A percentile compares a stretch with the other conserved stretches of the same genome.
Conservation (phyloP, 53 echinoderm and acorn worm species). For the Paracentrotus lividus region DNA sequence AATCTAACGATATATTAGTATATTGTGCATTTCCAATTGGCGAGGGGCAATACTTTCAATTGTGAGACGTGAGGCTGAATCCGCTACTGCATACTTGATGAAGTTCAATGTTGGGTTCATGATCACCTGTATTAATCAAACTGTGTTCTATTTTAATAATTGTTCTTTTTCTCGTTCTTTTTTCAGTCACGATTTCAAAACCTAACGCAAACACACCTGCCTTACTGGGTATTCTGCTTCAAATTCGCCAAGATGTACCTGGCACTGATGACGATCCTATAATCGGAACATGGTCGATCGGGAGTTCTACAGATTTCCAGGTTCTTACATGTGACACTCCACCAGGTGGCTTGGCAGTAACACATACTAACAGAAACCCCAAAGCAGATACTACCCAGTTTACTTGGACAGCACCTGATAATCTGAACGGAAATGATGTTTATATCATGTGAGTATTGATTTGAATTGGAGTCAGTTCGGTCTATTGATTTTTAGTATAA, state of each 20-base stretch:
- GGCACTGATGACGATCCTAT: not conserved
- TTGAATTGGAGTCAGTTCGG: too few relatives aligned
- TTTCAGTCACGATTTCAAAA: constrained; percentile 7
- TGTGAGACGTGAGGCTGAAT: too few relatives aligned
- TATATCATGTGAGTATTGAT: constrained; percentile 41
- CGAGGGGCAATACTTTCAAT: too few relatives aligned
- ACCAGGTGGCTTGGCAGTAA: not conserved
- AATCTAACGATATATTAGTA: too few relatives aligned
- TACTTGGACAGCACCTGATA: constrained; percentile 45
- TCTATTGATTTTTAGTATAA: too few relatives aligned
- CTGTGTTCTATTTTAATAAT: not conserved
- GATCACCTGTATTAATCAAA: too few relatives aligned
- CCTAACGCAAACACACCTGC: not conserved
- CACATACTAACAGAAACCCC: not conserved
- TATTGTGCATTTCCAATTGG: too few relatives aligned
- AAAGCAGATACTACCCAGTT: not conserved
- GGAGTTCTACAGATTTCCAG: not conserved
- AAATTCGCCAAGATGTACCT: not conserved
- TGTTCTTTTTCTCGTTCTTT: not conserved
- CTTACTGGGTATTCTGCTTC: constrained; percentile 16
- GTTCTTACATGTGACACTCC: not conserved
- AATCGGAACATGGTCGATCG: constrained; percentile 2
- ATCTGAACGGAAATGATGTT: not conserved
- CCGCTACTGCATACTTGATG: too few relatives aligned
- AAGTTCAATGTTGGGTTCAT: too few relatives aligned